These are phyloP conservation scores for Ramazzottius varieornatus DNA, from an alignment of 2,888 invertebrate species.

Conservation along the genomic window DNA sequence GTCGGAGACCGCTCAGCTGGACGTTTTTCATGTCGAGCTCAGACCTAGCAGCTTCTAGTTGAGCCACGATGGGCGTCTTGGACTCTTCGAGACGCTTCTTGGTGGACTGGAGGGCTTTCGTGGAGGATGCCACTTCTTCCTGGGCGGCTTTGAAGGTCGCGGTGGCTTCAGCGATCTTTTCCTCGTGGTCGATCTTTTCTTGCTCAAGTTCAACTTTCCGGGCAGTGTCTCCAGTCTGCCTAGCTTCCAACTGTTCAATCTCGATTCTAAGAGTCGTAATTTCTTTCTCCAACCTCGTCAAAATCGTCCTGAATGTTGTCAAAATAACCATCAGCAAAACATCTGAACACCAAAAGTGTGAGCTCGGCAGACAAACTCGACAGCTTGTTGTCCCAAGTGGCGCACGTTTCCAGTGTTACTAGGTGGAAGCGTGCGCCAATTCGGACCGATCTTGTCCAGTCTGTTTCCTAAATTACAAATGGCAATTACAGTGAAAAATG, in stretches of 20 bases:
- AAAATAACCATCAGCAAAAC: too few relatives aligned
- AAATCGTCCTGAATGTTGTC: background rate
- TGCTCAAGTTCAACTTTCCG: constrained; percentile 33
- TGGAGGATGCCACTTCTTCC: constrained; percentile 29
- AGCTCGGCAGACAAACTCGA: too few relatives aligned
- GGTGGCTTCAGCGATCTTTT: constrained; percentile 23
- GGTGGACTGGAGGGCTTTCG: constrained; percentile 37
- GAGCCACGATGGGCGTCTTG: constrained; percentile 47
- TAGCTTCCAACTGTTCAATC: constrained; percentile 39
- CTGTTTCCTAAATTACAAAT: too few relatives aligned
- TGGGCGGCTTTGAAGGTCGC: constrained; percentile 14
- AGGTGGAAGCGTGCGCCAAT: too few relatives aligned
- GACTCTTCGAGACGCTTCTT: constrained; percentile 48
- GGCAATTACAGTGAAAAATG: too few relatives aligned
- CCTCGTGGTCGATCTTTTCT: constrained; percentile 35
- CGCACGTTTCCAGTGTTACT: too few relatives aligned
- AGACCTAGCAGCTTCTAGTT: constrained; percentile 29
- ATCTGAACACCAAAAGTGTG: too few relatives aligned
- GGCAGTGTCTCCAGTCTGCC: constrained; percentile 24
- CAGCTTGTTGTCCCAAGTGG: too few relatives aligned
- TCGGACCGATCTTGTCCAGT: too few relatives aligned
- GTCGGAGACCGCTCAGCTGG: constrained; percentile 13
- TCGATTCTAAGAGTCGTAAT: constrained; percentile 41
- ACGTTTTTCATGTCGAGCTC: background rate
- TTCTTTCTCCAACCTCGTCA: constrained; percentile 19